A percentile compares a stretch with the other conserved stretches of the same genome.
These are phyloP conservation scores for Schmidtea mediterranea DNA, from an alignment of 1,140 invertebrate species.

Conservation along the genomic window DNA sequence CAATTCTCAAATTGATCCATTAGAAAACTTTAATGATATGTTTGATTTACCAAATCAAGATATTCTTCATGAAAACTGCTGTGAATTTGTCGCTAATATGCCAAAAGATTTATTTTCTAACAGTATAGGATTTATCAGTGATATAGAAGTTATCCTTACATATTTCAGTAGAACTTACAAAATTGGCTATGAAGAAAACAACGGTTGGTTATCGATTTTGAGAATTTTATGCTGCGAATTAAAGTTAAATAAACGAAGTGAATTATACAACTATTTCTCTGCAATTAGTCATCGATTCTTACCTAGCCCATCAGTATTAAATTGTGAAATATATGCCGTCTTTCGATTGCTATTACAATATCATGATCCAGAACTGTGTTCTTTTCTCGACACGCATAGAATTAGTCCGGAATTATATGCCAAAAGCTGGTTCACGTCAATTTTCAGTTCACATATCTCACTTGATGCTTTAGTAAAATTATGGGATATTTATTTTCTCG, in stretches of 20 bases:
- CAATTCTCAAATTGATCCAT: conserved; percentile 1
- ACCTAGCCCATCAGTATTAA: background rate
- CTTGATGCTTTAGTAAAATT: conserved; percentile 27
- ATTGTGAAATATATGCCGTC: background rate
- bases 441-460: background rate
- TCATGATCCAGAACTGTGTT: conserved; percentile 85
- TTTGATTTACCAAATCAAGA: conserved; percentile 68
- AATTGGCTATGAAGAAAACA: background rate
- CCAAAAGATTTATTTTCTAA: conserved; percentile 47
- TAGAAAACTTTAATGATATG: conserved; percentile 49
- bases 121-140: conserved; percentile 6
- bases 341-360: conserved; percentile 69
- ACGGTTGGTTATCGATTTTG: background rate
- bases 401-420: conserved; percentile 73
- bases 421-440: conserved; percentile 41
- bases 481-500: conserved; percentile 94
- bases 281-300: background rate
- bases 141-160: background rate
- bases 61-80: conserved; percentile 42
- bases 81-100: conserved; percentile 18
- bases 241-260: background rate
- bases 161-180: background rate
- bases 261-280: background rate
- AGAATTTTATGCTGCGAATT: background rate
- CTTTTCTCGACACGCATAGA: conserved; percentile 74